These are phyloP conservation scores for Steatornis caripensis DNA, from an alignment of 2,113 vertebrate species.

Conservation along the genomic window DNA sequence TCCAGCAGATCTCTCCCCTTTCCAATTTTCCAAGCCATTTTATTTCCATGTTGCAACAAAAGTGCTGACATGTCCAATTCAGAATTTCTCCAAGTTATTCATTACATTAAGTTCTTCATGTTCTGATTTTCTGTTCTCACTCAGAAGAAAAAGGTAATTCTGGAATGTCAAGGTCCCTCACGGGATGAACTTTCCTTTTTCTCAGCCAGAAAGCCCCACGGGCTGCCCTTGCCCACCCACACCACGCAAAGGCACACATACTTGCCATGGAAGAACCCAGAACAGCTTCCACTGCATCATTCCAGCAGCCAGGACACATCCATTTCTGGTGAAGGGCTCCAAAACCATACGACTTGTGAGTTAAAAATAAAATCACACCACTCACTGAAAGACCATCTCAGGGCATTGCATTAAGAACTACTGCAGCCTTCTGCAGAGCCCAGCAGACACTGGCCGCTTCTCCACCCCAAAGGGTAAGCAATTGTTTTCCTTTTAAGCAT, in stretches of 20 bases:
- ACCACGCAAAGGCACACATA: rapidly evolving
- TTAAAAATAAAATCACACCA: background rate
- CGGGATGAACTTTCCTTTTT: background rate
- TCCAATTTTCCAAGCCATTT: background rate
- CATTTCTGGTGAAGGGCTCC: background rate
- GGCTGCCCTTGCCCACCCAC: background rate
- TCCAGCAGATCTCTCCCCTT: background rate
- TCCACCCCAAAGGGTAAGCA: background rate
- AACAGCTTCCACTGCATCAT: background rate
- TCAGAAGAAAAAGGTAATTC: background rate
- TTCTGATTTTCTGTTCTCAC: background rate
- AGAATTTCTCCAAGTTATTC: background rate
- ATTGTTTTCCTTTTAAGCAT: background rate
- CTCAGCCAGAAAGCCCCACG: background rate
- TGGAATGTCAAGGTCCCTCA: background rate
- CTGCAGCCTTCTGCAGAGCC: background rate
- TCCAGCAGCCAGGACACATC: background rate
- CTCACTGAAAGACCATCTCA: background rate
- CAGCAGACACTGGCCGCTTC: background rate
- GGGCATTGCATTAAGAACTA: background rate
- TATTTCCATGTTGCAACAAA: background rate
- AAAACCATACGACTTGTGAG: rapidly evolving
- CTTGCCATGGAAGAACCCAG: background rate
- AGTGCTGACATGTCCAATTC: background rate
- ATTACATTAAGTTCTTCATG: background rate